Base-by-base conservation (phyloP, 2,113 vertebrate genomes). In the Canis aureus region DNA sequence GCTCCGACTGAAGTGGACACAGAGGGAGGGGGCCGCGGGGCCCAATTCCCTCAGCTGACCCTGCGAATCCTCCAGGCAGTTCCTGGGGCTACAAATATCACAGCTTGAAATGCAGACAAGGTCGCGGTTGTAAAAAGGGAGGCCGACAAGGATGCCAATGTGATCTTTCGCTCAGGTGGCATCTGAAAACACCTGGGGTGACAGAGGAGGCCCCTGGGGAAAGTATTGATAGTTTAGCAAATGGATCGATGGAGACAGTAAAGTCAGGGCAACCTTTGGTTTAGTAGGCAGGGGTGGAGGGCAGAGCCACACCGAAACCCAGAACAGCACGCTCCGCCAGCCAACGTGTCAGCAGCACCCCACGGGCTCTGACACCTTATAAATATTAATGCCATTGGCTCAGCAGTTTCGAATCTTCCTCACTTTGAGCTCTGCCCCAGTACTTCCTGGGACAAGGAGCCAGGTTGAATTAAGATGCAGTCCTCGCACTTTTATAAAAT, bases 341-440 rank as follows among this genome's bases (percentile, higher is more conserved):
- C 85, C 97, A 60, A 13, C 29, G 0, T 8, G 82, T 67, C 83
- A 64, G 82, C 76, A 13, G 76, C 76, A 32, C 83, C 53, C 17
- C 1, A 11, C 8, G 2, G 29, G 83, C 7, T 0, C 81, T 64
- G 91, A 89, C 85, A 3, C 55, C 15, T 94, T 89, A 74, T 97
- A 32, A 73, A 95, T 97, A 97, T 95, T 81, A 20, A 98, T 74
- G 7, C 0, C 73, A 0, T 3, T 11, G 66, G 59, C 82, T 97
- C 96, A 86, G 98, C 97, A 89, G 53, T 53, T 95, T 94, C 67
- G 76, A 69, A 43, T 60, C 85, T 73, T 49, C 76, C 20, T 23
- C 4, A 84, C 27, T 71, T 16, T 69, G 66, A 60, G n/a, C 13
- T 83, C 83, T 27, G 73, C 62, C 62, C 79, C 29, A 7, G 9